Percentiles rank a stretch among this genome's conserved stretches.
phyloP scores from a whole-genome alignment of 2,888 invertebrate species.

The Pyrrhosoma nymphula region DNA sequence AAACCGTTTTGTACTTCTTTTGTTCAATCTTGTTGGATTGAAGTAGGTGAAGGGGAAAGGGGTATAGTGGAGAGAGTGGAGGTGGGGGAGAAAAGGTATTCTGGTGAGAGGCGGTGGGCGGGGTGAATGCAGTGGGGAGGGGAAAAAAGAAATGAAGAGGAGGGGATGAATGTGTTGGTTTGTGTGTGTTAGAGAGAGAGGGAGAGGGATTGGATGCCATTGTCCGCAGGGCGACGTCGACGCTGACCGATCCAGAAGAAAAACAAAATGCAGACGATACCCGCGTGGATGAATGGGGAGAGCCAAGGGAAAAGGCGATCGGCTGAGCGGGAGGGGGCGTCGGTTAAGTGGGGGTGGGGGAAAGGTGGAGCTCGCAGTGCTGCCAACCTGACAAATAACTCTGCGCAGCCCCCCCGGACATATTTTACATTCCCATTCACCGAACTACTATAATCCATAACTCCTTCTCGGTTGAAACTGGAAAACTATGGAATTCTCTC shows the following conservation, averaged over 20 bases:
- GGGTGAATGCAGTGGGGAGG: too few relatives aligned
- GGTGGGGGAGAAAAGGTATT: not conserved
- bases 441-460: too few relatives aligned
- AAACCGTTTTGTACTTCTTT: too few relatives aligned
- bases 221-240: conserved; percentile 6
- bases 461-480: too few relatives aligned
- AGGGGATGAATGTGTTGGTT: not conserved
- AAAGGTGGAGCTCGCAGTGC: not conserved
- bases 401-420: too few relatives aligned
- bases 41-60: not conserved
- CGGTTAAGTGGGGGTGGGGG: not conserved
- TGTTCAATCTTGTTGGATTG: not conserved
- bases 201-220: not conserved
- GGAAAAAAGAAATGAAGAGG: not conserved
- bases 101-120: not conserved
- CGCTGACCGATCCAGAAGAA: conserved; percentile 40
- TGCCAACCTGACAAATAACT: not conserved
- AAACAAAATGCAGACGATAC: conserved; percentile 35
- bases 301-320: conserved; percentile 36
- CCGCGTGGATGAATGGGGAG: conserved; percentile 25
- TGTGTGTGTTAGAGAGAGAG: not conserved
- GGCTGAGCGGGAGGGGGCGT: not conserved
- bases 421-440: too few relatives aligned
- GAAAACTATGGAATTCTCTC: too few relatives aligned
- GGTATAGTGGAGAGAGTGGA: too few relatives aligned